Percentiles rank a stretch among this genome's conserved stretches.
Conservation (phyloP, 2,797 vertebrate genomes). For the Strix occidentalis region DNA sequence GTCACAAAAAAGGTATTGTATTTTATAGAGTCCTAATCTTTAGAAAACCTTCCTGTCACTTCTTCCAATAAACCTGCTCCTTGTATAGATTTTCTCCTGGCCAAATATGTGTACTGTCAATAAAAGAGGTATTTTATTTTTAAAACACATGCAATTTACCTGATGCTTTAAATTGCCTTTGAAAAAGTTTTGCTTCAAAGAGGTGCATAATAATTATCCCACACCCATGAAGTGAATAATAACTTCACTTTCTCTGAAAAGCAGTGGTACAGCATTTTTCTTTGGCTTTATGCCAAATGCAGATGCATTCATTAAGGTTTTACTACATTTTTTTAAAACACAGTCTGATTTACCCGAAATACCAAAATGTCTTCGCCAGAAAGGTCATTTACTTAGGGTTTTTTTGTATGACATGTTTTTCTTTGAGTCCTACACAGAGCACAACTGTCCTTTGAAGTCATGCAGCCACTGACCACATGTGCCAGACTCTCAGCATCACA, state of each 20-base stretch:
- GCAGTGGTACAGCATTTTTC: slow-evolving; percentile 9
- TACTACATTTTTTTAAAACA: neutral
- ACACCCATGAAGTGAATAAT: slow-evolving; percentile 27
- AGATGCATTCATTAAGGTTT: slow-evolving; percentile 16
- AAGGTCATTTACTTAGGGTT: neutral
- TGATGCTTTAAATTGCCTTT: slow-evolving; percentile 22
- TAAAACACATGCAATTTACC: neutral
- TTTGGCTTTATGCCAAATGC: slow-evolving; percentile 12
- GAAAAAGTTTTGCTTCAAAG: slow-evolving; percentile 42
- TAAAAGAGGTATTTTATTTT: slow-evolving; percentile 2
- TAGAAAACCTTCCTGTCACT: neutral
- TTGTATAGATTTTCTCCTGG: neutral
- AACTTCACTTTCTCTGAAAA: slow-evolving; percentile 41
- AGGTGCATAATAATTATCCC: neutral
- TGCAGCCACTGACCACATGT: neutral
- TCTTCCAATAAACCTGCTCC: neutral
- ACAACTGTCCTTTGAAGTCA: neutral
- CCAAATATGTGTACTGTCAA: neutral
- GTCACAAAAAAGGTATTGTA: neutral
- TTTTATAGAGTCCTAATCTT: neutral
- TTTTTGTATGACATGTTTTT: neutral
- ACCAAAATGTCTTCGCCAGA: neutral
- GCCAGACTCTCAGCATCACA: neutral
- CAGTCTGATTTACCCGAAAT: neutral
- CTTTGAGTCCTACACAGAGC: neutral